Evolutionary conservation across 2,888 invertebrate genomes (phyloP).

Genomic region (Tipula vernalis): DNA sequence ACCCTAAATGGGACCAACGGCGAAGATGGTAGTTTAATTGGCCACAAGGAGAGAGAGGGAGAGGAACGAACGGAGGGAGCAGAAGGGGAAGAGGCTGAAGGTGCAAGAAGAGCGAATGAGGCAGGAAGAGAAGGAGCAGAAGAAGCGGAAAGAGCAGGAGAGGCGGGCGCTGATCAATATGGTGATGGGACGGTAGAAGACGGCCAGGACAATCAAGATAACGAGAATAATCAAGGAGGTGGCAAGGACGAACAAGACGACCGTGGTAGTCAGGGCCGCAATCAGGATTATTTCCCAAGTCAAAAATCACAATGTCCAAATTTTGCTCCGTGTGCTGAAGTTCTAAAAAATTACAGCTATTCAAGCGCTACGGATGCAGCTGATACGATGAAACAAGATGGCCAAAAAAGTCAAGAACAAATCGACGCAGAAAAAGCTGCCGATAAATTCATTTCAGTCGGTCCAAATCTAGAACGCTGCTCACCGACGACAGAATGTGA

Average conservation of each 20-base stretch:
- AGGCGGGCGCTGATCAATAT: background rate
- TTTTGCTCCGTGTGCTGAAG: background rate
- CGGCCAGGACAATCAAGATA: background rate
- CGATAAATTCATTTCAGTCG: background rate
- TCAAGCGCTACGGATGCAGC: background rate
- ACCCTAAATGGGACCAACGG: too few relatives aligned
- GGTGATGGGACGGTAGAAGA: background rate
- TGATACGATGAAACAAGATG: background rate
- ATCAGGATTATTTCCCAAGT: background rate
- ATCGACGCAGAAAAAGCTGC: background rate
- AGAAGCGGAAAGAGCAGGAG: too few relatives aligned
- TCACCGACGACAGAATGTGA: background rate
- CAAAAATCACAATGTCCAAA: background rate
- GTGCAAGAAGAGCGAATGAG: background rate
- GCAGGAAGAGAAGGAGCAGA: background rate
- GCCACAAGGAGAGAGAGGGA: background rate
- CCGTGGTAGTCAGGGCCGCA: background rate
- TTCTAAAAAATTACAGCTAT: background rate
- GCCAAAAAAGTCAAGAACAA: background rate
- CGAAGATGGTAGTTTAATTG: background rate
- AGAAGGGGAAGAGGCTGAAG: too few relatives aligned
- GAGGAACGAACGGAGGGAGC: background rate
- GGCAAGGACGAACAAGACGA: background rate
- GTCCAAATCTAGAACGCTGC: background rate
- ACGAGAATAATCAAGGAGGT: background rate